phyloP scores from a whole-genome alignment of 2,888 invertebrate species.

The Eutolmus rufibarbis region DNA sequence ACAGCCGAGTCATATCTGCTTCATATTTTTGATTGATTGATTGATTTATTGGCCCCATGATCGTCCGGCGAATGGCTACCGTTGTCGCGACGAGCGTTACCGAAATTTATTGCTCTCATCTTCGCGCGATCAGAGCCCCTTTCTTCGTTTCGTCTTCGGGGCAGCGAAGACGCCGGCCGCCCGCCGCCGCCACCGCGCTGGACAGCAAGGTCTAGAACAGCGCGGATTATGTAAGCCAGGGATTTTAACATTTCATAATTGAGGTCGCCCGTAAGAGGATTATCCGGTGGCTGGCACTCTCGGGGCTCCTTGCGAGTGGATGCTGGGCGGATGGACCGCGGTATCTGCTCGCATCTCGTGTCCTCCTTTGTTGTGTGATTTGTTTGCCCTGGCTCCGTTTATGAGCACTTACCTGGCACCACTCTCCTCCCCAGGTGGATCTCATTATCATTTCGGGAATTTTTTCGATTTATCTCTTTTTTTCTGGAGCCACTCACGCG shows the following conservation, averaged over 20 bases:
- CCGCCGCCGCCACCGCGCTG: not conserved
- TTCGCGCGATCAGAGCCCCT: not conserved
- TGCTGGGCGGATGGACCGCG: not conserved
- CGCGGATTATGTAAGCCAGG: constrained; percentile 11
- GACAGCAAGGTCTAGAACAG: not conserved
- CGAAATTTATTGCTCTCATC: constrained; percentile 28
- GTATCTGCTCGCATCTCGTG: not conserved
- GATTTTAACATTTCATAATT: constrained; percentile 29
- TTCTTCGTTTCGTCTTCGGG: not conserved
- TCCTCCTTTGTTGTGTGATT: not conserved
- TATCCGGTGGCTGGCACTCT: not conserved
- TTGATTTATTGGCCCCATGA: constrained; percentile 17
- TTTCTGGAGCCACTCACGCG: not conserved
- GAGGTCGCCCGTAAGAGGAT: constrained; percentile 32
- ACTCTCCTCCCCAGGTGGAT: constrained; percentile 14
- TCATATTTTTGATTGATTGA: constrained; percentile 22
- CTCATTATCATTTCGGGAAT: constrained; percentile 27
- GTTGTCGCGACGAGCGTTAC: constrained; percentile 26
- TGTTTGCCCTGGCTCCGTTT: not conserved
- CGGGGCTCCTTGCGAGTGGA: not conserved
- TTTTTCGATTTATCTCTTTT: not conserved
- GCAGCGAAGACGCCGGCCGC: not conserved
- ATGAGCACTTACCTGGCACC: constrained; percentile 19
- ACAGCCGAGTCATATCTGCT: not conserved
- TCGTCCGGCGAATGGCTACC: not conserved